Evolutionary conservation across 2,797 vertebrate species (phyloP), one percentile per base, ranked within the genome.

Genomic region (Poeciliopsis presidionis): DNA sequence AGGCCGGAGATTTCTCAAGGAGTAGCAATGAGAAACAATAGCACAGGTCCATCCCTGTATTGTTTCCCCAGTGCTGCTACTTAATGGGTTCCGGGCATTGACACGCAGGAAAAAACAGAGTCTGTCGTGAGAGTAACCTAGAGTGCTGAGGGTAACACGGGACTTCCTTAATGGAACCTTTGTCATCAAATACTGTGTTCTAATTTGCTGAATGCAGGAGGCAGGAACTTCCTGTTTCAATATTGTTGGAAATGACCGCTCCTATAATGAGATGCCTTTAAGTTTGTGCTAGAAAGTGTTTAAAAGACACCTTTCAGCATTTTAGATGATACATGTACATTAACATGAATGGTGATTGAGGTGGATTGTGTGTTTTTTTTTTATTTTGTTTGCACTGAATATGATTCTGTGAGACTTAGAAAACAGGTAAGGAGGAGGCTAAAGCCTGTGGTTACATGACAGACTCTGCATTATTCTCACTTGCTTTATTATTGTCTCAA

Each of bases 71-170:
- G 80, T 76, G 79, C 84, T 83, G 87, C 87, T 89, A 84, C 91
- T 90, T 91, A 93, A 94, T 90, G 88, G 84, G 93, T 94, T 95
- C 90, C 93, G 92, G 91, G 88, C 87, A 93, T 94, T 93, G 93
- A 91, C 89, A 90, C 85, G 88, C 88, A 94, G 93, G 93, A 95
- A 94, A 95, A 94, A 95, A 94, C 91, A 94, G n/a, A 86, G 81
- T 49, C 72, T 86, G 86, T 78, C 63, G 53, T 90, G 86, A 88
- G 87, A 88, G 77, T 83, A 89, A 86, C 77, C 16, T 49, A 88
- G 88, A 89, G 90, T 79, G 86, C 85, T 79, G 80, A 77, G 80
- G 88, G 85, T 80, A 90, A 86, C 81, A 41, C 73, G 88, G 92
- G 93, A 93, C 90, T 94, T 95, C 93, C 94, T 90, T 88, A 88